Base-by-base conservation (phyloP, 30 jellyfish, hydroid and myxozoan species). In the Nemopilema nomurai region DNA sequence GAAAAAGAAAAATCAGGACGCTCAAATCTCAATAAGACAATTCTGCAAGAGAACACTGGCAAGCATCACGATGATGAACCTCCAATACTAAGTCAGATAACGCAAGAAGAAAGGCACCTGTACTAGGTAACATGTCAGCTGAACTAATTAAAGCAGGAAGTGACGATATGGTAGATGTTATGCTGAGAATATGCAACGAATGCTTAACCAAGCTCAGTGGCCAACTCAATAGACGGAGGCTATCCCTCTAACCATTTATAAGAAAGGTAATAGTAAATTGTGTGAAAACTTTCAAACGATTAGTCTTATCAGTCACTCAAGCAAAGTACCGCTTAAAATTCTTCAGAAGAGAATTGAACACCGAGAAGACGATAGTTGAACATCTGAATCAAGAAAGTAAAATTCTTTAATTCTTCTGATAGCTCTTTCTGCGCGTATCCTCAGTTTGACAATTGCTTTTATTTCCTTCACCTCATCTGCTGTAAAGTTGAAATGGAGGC, bases 161-260 rank as follows among this genome's bases (percentile, higher is more conserved):
- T 4, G 67, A 53, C 4, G 85, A 51, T 24, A 29, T 79, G 67
- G 24, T 79, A 50, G 89, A 79, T 19, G 64, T 62, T 24, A 49
- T 79, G 41, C 31, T 29, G 8, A 79, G 57, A 71, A 57, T 26
- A 51, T 57, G 83, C 24, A 79, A 67, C 85, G 68, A 67, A 21
- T 26, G 26, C 64, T 79, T 21, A 71, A 29, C 7, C 64, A 79
- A 29, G 22, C 50, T 7, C 27, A 71, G 62, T 57, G 83, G 85
- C 88, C 88, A 67, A 79, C 88, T 13, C 68, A 28, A 57, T 79
- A 89, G 88, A 67, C 89, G 63, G 66, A 79, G 23, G 50, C 88
- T 9, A 3, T 67, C 17, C 32, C 57, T 24, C 33, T 79, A 16
- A 52, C 87, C 86, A 32, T 77, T 19, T 28, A 16, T n/a, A 79